phyloP scores from a whole-genome alignment of 2,113 vertebrate species.

The Plectropomus leopardus region DNA sequence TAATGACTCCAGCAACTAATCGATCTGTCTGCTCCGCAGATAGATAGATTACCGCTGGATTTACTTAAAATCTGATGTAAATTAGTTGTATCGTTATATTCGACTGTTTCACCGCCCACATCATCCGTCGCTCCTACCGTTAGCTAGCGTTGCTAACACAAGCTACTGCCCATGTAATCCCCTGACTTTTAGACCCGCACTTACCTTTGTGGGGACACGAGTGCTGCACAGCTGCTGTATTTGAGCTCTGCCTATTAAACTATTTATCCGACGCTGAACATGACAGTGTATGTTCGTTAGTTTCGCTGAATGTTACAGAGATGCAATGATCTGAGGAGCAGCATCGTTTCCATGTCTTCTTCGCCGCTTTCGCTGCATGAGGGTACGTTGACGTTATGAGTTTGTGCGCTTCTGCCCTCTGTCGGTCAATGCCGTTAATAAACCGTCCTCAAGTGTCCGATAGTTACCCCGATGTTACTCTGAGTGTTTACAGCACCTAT shows the following conservation, averaged over 20 bases:
- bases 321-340: not conserved
- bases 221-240: not conserved
- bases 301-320: not conserved
- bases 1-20: no score
- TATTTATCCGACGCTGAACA: conserved; percentile 21
- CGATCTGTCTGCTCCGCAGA: rapidly evolving
- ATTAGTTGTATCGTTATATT: not conserved
- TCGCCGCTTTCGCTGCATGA: conserved; percentile 1
- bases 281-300: not conserved
- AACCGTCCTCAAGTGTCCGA: not conserved
- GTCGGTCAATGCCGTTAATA: not conserved
- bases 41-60: not conserved
- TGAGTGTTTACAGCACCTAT: not conserved
- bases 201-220: conserved; percentile 19
- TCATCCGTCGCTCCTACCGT: not conserved
- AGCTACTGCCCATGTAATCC: not conserved
- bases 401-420: conserved; percentile 22
- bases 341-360: conserved; percentile 44
- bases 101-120: not conserved
- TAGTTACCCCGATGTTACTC: not conserved
- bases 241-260: not conserved
- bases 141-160: conserved; percentile 34
- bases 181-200: not conserved
- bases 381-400: not conserved
- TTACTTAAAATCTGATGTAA: not conserved